Base-by-base conservation (phyloP, 2,113 vertebrate species). In the Sterrhoptilus dennistouni region DNA sequence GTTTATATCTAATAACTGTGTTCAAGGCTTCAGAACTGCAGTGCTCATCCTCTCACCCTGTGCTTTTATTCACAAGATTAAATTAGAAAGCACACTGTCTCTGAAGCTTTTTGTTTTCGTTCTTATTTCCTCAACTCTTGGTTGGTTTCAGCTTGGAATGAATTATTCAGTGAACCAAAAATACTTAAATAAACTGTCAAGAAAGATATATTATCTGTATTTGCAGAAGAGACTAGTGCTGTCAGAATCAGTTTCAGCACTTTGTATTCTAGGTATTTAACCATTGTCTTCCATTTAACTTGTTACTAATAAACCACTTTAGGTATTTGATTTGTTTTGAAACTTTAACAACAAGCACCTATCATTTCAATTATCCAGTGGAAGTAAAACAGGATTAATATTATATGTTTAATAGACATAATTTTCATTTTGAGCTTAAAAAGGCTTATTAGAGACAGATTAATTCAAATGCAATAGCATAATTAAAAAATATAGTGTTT, bases 81-180 rank as follows among this genome's bases (percentile, higher is more conserved):
- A 92, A 86, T 93, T 70, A 59, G 50, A 74, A 95, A 74, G 36
- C 63, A 86, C 45, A 6, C 50, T 70, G 33, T 77, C 31, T 80
- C 45, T 86, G 76, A 94, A 92, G 70, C 25, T 69, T 90, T 81
- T 75, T 65, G n/a, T 40, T 83, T 92, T 93, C 35, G 1, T 33
- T 15, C 21, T 44, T 75, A 72, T 44, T 27, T n/a, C 12, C 11
- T 80, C 40, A 52, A 8, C 56, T 94, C 38, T 42, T 90, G n/a
- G 36, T 53, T 95, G 72, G 49, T 88, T 95, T 94, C 88, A 90
- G 25, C 45, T 95, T 89, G 47, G 33, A 95, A 96, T 90, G 33
- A 96, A 93, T 93, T 92, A 93, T 74, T 95, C 93, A 92, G 71
- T 63, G 86, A 93, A 93, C 80, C 76, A 93, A 93, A 96, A 95